These are phyloP conservation scores for Stenchaetothrips biformis DNA, from an alignment of 2,888 invertebrate genomes.

Conservation along the genomic window DNA sequence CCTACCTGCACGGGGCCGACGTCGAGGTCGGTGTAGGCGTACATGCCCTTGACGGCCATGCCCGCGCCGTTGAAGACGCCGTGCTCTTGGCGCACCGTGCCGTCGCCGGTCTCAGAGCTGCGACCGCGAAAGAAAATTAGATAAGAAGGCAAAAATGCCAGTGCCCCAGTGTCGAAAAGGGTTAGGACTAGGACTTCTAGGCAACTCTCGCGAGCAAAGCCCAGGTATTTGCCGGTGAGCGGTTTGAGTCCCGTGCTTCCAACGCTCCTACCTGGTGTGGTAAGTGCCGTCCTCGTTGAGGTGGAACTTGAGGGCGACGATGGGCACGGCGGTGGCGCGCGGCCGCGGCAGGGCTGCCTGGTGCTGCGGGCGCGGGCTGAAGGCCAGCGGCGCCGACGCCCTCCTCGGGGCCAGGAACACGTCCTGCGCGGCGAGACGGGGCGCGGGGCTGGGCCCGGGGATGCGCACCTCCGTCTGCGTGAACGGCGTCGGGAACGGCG, in stretches of 20 bases:
- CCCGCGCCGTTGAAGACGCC: conserved; percentile 44
- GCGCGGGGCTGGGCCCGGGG: too few species aligned
- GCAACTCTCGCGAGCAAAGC: too few species aligned
- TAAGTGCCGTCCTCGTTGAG: conserved; percentile 3
- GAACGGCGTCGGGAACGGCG: conserved; percentile 34
- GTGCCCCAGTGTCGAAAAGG: too few species aligned
- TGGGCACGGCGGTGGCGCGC: neutral
- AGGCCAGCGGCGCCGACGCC: conserved; percentile 26
- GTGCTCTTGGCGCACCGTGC: conserved; percentile 55
- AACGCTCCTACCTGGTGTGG: neutral
- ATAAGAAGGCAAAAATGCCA: too few species aligned
- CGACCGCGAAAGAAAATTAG: neutral
- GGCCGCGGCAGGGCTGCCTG: neutral
- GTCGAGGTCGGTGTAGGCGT: conserved; percentile 56
- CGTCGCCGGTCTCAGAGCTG: conserved; percentile 39
- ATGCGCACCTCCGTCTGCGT: conserved; percentile 22
- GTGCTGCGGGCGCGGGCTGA: neutral
- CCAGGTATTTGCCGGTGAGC: too few species aligned
- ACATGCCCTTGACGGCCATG: conserved; percentile 51
- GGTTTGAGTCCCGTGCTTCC: too few species aligned
- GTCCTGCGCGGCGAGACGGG: conserved; percentile 27
- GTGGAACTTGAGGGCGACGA: conserved; percentile 17
- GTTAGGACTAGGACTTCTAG: too few species aligned
- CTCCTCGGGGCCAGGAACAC: neutral
- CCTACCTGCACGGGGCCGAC: conserved; percentile 53